A percentile compares a stretch with the other conserved stretches of the same genome.
Conservation (phyloP, 2,888 invertebrate genomes). For the Sarcophaga carnaria region DNA sequence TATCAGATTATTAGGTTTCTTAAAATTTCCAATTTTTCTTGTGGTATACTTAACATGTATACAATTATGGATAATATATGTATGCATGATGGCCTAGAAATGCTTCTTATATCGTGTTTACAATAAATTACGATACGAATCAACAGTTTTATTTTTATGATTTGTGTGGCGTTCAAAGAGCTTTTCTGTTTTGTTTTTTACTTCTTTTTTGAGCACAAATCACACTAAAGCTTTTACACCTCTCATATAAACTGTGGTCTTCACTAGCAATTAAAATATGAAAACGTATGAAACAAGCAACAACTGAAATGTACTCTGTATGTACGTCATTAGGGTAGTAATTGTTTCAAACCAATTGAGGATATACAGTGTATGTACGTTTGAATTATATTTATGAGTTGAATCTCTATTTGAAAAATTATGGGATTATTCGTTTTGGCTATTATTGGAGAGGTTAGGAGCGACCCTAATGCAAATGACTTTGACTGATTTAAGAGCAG, state of each 20-base stretch:
- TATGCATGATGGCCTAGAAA: too few species aligned
- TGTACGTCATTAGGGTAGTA: background rate
- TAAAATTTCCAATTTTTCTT: too few species aligned
- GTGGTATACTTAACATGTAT: too few species aligned
- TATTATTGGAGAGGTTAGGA: background rate
- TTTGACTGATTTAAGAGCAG: constrained; percentile 14
- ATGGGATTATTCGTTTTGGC: background rate
- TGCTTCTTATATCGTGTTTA: background rate
- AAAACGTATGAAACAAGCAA: constrained; percentile 27
- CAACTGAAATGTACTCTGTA: constrained; percentile 6
- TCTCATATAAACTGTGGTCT: background rate
- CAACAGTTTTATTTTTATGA: constrained; percentile 22
- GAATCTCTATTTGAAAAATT: background rate
- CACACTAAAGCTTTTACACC: constrained; percentile 6
- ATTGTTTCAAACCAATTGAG: background rate
- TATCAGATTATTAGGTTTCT: too few species aligned
- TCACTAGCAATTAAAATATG: constrained; percentile 6
- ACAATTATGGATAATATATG: too few species aligned
- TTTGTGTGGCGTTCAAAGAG: background rate
- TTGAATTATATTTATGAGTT: background rate
- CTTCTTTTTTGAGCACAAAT: background rate
- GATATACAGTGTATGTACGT: background rate
- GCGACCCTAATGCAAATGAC: constrained; percentile 19
- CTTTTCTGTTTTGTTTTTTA: background rate
- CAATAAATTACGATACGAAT: background rate